Percentiles rank a stretch among this genome's conserved stretches.
phyloP scores from a whole-genome alignment of 2,888 invertebrate genomes.

The Onthophagus sagittarius region DNA sequence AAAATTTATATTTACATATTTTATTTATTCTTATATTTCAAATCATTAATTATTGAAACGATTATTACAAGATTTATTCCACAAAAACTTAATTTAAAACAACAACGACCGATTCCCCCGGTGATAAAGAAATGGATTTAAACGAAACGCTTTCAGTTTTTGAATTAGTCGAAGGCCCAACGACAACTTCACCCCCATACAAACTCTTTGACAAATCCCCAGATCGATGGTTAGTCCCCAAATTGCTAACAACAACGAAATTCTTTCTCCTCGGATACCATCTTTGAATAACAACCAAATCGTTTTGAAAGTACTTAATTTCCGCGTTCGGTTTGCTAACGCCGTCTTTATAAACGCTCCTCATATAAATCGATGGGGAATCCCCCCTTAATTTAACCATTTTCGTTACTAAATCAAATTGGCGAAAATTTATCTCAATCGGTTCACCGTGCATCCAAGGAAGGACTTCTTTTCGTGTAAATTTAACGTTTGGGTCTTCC shows the following conservation, averaged over 20 bases:
- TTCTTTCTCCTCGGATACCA: constrained; percentile 76
- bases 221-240: constrained; percentile 57
- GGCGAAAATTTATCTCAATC: constrained; percentile 52
- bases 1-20: not conserved
- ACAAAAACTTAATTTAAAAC: constrained; percentile 54
- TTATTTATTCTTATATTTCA: too few relatives aligned
- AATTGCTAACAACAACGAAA: constrained; percentile 72
- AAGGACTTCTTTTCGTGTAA: constrained; percentile 52
- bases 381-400: constrained; percentile 59
- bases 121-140: constrained; percentile 53
- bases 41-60: too few relatives aligned
- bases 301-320: constrained; percentile 60
- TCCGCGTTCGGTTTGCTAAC: constrained; percentile 63
- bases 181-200: constrained; percentile 65
- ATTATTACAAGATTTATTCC: not conserved
- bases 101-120: constrained; percentile 62
- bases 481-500: constrained; percentile 46
- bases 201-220: constrained; percentile 72
- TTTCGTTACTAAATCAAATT: constrained; percentile 54
- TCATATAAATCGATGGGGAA: constrained; percentile 71
- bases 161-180: constrained; percentile 50
- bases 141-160: constrained; percentile 51
- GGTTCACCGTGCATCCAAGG: constrained; percentile 64
- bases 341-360: constrained; percentile 64
- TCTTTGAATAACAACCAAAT: constrained; percentile 68